phyloP scores from a whole-genome alignment of 2,113 vertebrate genomes.

The Nesogale talazaci region DNA sequence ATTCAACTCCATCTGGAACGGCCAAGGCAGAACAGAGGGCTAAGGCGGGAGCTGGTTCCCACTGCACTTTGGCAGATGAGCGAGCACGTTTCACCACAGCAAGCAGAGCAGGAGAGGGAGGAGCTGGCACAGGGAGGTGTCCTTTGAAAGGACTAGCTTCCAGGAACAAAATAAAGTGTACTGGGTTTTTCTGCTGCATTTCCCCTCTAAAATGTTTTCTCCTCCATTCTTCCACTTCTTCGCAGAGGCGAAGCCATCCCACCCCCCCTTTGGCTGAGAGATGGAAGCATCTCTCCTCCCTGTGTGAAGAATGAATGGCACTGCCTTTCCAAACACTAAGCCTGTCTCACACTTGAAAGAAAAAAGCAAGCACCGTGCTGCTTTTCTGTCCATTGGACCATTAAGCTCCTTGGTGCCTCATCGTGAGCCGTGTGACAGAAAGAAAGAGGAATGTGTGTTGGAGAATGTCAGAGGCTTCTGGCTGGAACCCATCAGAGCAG shows the following conservation, averaged over 20 bases:
- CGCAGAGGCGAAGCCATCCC: constrained; percentile 8
- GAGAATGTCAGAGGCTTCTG: not conserved
- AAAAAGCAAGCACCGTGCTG: not conserved
- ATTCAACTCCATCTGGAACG: not conserved
- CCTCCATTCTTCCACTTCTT: not conserved
- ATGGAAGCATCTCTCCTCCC: not conserved
- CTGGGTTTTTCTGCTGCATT: not conserved
- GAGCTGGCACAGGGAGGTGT: not conserved
- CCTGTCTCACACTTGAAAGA: not conserved
- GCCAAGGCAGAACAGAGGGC: not conserved
- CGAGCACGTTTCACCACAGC: not conserved
- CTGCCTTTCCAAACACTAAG: not conserved
- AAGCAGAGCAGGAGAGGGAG: not conserved
- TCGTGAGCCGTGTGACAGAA: not conserved
- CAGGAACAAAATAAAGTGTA: not conserved
- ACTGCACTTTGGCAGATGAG: not conserved
- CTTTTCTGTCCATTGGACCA: not conserved
- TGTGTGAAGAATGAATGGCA: not conserved
- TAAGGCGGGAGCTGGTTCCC: not conserved
- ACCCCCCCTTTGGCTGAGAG: not conserved
- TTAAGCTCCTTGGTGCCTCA: not conserved
- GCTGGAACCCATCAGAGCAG: not conserved
- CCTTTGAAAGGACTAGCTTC: constrained; percentile 8
- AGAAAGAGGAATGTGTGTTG: not conserved
- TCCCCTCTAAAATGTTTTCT: constrained; percentile 29